Base-by-base conservation (phyloP, 30 jellyfish, hydroid and myxozoan species). In the Nemopilema nomurai region DNA sequence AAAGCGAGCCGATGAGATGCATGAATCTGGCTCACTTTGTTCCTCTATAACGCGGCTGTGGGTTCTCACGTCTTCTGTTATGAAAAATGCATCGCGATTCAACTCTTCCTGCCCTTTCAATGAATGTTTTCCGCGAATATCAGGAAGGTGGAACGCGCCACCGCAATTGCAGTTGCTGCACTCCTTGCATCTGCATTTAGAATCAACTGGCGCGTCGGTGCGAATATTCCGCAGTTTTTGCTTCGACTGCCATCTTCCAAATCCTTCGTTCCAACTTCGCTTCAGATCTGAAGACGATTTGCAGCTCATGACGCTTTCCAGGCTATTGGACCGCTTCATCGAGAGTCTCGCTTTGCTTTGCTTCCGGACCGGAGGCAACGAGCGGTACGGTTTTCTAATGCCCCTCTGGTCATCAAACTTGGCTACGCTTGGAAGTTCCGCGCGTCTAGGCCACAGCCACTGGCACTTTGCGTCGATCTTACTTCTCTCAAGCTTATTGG, bases 401-500 rank as follows among this genome's bases (percentile, higher is more conserved):
- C 52, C 53, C 31, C 49, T 86, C 32, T 64, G 53, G 50, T 67
- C 85, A 62, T 69, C 80, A 8, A 31, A 17, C 28, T 69, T 86
- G 16, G 72, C 51, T n/a, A 76, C 20, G 62, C 62, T 67, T 18
- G 79, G 22, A 33, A 86, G 49, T 32, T 86, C 75, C 18, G 67
- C 95, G 17, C 89, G 89, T 67, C 66, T 86, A 26, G 89, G 89
- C 95, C 95, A 86, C 63, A 86, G 62, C 95, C 95, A 86, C 57
- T 86, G 95, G 16, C 24, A 18, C 65, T 69, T 86, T 8, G 89
- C 76, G 52, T 70, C 89, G 1, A 86, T 67, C 51, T 86, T 86
- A 23, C 64, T 52, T 62, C 62, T 26, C 81, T 86, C 63, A 27
- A 86, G 69, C 41, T 76, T 78, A 19, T 70, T 18, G 0, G 89